phyloP scores from a whole-genome alignment of 2,888 invertebrate species.

The Orthonychiurus folsomi region DNA sequence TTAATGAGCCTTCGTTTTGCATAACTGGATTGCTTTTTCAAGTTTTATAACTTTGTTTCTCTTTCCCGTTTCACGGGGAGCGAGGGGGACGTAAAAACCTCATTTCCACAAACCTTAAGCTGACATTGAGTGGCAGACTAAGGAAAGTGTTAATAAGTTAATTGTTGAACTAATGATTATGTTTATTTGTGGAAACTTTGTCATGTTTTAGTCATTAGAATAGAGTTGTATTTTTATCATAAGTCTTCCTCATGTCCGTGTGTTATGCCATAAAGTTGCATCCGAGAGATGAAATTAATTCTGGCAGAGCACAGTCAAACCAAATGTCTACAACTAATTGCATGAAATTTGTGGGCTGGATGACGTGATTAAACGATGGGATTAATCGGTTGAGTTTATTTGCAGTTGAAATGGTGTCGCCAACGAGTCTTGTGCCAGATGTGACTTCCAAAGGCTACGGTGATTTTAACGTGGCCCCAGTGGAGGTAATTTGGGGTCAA shows the following conservation, averaged over 20 bases:
- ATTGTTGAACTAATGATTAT: conserved; percentile 1
- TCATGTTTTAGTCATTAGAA: no score
- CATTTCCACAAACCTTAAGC: background rate
- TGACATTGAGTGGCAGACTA: no score
- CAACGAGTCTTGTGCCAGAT: conserved; percentile 40
- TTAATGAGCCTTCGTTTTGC: background rate
- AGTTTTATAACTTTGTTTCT: background rate
- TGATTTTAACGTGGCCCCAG: conserved; percentile 31
- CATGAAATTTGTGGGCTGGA: background rate
- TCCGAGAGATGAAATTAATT: no score
- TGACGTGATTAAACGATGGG: background rate
- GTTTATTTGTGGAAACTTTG: no score
- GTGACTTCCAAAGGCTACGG: conserved; percentile 35
- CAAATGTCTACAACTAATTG: no score
- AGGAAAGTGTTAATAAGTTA: background rate
- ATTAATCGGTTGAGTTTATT: conserved; percentile 4
- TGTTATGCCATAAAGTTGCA: no score
- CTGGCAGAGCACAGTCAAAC: no score
- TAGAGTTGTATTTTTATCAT: no score
- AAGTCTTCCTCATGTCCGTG: no score
- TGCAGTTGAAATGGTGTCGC: conserved; percentile 36
- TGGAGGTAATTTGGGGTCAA: conserved; percentile 65
- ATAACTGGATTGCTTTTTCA: background rate
- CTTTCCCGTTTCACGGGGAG: background rate
- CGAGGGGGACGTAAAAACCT: background rate